phyloP scores from a whole-genome alignment of 2,888 invertebrate genomes.

The Scaptomyza parva region DNA sequence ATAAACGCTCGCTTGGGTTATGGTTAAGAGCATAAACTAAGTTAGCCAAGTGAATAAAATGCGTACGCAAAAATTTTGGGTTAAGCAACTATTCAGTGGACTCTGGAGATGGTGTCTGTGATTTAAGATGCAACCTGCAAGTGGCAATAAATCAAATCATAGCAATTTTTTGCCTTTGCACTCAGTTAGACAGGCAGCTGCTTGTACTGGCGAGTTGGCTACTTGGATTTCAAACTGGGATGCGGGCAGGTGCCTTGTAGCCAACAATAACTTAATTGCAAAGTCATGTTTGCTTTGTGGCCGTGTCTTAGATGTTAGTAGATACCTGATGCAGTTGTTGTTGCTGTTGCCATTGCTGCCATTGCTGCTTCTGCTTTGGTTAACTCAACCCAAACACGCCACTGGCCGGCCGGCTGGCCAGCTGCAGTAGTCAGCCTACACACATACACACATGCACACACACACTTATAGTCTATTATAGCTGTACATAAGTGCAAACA shows the following conservation, averaged over 20 bases:
- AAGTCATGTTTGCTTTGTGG: conserved; percentile 79
- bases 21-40: neutral
- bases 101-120: conserved; percentile 33
- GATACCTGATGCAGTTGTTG: conserved; percentile 62
- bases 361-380: conserved; percentile 36
- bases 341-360: conserved; percentile 10
- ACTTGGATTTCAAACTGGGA: conserved; percentile 29
- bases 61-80: conserved; percentile 60
- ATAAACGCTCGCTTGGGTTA: conserved; percentile 28
- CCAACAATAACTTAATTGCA: conserved; percentile 81
- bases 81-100: conserved; percentile 43
- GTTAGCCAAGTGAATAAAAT: conserved; percentile 46
- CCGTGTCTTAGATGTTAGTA: conserved; percentile 41
- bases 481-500: conserved; percentile 46
- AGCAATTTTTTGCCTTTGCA: conserved; percentile 51
- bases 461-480: conserved; percentile 6
- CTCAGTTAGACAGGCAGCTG: neutral
- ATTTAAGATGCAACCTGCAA: conserved; percentile 69
- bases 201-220: neutral
- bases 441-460: conserved; percentile 16
- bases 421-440: conserved; percentile 17
- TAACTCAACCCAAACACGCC: conserved; percentile 39
- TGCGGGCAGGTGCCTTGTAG: conserved; percentile 46
- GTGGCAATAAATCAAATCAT: conserved; percentile 70
- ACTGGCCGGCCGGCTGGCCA: conserved; percentile 15